Evolutionary conservation across 1,140 invertebrate species (phyloP).

Genomic region (Drosophila takahashii): DNA sequence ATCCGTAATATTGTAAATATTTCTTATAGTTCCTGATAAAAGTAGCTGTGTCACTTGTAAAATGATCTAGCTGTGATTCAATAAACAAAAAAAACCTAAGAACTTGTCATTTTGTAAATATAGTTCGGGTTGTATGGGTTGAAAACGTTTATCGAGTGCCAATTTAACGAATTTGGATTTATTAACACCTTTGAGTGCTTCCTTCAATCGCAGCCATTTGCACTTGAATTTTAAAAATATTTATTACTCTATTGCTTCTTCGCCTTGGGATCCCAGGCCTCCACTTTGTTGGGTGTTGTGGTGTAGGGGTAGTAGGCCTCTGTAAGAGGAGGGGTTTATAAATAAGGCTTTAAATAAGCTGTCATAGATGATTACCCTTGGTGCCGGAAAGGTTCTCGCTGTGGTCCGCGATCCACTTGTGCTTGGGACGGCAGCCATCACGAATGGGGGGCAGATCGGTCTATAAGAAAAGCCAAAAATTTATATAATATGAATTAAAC

Average conservation of each 20-base stretch:
- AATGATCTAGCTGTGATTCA: conserved; percentile 19
- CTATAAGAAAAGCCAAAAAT: conserved; percentile 33
- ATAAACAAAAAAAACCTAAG: conserved; percentile 4
- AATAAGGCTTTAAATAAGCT: background rate
- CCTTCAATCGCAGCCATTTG: conserved; percentile 25
- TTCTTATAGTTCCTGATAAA: background rate
- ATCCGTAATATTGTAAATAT: conserved; percentile 5
- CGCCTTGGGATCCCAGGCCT: conserved; percentile 91
- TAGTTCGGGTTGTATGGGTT: no score
- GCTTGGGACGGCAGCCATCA: conserved; percentile 90
- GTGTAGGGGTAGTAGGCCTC: conserved; percentile 94
- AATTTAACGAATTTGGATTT: conserved; percentile 49
- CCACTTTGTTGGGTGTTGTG: conserved; percentile 93
- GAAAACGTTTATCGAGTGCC: background rate
- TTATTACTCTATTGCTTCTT: conserved; percentile 55
- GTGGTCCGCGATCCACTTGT: conserved; percentile 95
- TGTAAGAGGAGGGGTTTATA: conserved; percentile 35
- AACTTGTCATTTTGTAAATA: background rate
- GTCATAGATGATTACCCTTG: conserved; percentile 76
- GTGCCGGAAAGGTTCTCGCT: conserved; percentile 94
- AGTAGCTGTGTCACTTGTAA: background rate
- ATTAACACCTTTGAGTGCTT: conserved; percentile 33
- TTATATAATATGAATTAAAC: no score
- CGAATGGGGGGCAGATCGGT: conserved; percentile 86
- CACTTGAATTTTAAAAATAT: conserved; percentile 52